Evolutionary conservation across 1,140 invertebrate species (phyloP).

Genomic region (Drosophila kohkoa): DNA sequence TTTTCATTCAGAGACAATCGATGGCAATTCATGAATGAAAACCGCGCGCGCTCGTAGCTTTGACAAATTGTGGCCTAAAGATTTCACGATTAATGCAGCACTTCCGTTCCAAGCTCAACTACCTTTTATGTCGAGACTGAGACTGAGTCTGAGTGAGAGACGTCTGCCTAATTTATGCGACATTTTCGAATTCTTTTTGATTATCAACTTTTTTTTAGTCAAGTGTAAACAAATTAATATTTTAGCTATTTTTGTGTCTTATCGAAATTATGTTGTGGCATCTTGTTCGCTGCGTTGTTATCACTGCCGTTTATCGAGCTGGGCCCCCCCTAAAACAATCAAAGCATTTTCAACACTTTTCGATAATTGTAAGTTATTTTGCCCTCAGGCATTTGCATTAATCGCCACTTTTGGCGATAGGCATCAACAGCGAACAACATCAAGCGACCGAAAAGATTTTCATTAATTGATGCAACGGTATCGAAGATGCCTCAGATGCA

Average conservation of each 20-base stretch:
- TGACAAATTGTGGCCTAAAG: constrained; percentile 70
- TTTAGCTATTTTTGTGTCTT: constrained; percentile 43
- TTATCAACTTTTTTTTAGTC: constrained; percentile 25
- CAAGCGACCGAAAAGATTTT: constrained; percentile 47
- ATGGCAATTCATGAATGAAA: constrained; percentile 55
- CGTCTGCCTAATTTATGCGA: constrained; percentile 49
- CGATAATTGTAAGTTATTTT: constrained; percentile 78
- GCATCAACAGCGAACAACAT: constrained; percentile 39
- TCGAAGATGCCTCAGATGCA: constrained; percentile 27
- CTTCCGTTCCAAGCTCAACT: constrained; percentile 49
- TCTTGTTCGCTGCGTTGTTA: constrained; percentile 28
- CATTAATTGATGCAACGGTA: constrained; percentile 74
- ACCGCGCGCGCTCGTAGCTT: constrained; percentile 38
- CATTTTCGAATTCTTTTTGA: constrained; percentile 2
- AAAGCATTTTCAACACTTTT: constrained; percentile 79
- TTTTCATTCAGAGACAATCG: constrained; percentile 69
- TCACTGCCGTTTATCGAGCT: constrained; percentile 31
- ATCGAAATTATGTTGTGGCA: constrained; percentile 27
- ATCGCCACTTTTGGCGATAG: constrained; percentile 70
- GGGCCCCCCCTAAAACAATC: constrained; percentile 44
- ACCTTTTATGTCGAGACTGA: not conserved
- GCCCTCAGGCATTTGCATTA: constrained; percentile 68
- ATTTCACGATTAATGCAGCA: constrained; percentile 66
- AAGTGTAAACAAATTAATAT: constrained; percentile 80
- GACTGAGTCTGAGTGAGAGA: constrained; percentile 1